Evolutionary conservation across 2,113 vertebrate species (phyloP), one percentile per base, ranked within the genome.

Genomic region (Catharus minimus): DNA sequence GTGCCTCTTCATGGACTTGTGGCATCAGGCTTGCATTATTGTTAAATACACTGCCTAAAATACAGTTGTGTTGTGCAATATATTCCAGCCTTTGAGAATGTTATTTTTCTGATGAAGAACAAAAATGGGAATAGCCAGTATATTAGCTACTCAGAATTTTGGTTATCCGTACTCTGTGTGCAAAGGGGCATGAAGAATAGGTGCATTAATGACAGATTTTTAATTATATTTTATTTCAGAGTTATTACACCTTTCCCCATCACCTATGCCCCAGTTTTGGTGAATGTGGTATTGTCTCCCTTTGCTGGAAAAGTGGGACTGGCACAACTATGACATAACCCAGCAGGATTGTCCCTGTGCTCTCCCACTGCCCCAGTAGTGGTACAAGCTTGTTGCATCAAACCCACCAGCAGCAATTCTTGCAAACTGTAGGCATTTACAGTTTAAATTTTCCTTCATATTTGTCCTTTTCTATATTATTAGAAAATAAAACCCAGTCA

Each of bases 341-440:
- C 13, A 39, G 20, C 7, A 12, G 2, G 26, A 7, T 10, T 28
- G 15, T 15, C 44, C 46, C 26, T 18, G 9, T 65, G 36, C 13
- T 15, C 9, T 41, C 20, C n/a, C 17, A 3, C 3, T 19, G 5
- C 23, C 33, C 18, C 4, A 10, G 30, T 2, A 0, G 6, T 14
- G n/a, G 22, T 28, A 38, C 0, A 2, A 47, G 27, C 27, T 61
- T 38, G 22, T 5, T 11, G 13, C 1, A 26, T 11, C 11, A 60
- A 86, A 56, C 11, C 7, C 23, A n/a, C 15, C 30, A 46, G 47
- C 26, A 74, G 19, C 6, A 33, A 24, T 43, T 64, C 11, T 5
- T 44, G n/a, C 3, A 11, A 64, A 65, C 1, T 52, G 47, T 2
- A 47, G 52, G 10, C 13, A 23, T 80, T 72, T 49, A 13, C 7